Base-by-base conservation (phyloP, 1,140 invertebrate genomes). In the Cyrtorhinus lividipennis region DNA sequence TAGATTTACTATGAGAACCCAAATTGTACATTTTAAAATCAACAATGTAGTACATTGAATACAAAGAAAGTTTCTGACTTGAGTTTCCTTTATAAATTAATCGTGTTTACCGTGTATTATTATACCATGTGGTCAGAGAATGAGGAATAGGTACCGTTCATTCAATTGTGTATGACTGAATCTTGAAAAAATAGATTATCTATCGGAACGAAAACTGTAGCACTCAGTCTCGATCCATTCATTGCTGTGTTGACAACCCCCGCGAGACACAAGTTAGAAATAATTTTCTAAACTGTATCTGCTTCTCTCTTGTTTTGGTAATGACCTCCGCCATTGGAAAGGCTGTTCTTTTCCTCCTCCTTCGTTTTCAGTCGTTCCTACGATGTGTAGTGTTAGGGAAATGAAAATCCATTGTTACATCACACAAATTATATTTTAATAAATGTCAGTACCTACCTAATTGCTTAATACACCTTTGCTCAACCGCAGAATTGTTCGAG, bases 21-120 rank as follows among this genome's bases (percentile, higher is more conserved):
- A 56, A 53, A 57, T 58, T 63, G 62, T 63, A 63, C 56, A 63
- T 63, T 63, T 63, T 63, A 44, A n/a, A 63, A 59, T 56, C 53
- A 38, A 38, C 15, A 38, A 38, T 38, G 15, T 38, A 38, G 30
- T 8, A 15, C 30, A 38, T 38, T 38, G 30, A 38, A 38, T 8
- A 15, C 30, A 38, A 8, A 38, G 30, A 5, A 15, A 8, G 15
- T 38, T 38, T 38, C 30, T 38, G 5, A 38, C 30, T 38, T 38
- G 5, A 38, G 30, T 38, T 38, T 38, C 30, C 15, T 38, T 38
- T 38, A 15, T 38, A 15, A 38, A 38, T 5, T 38, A 8, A 38
- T 38, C 30, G 15, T 38, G 30, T 38, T 38, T 38, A 38, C 30
- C 30, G 15, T 38, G 30, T 8, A 38, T 8, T 38, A 5, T 15